phyloP scores from a whole-genome alignment of 2,113 vertebrate genomes.

The Eretmochelys imbricata region DNA sequence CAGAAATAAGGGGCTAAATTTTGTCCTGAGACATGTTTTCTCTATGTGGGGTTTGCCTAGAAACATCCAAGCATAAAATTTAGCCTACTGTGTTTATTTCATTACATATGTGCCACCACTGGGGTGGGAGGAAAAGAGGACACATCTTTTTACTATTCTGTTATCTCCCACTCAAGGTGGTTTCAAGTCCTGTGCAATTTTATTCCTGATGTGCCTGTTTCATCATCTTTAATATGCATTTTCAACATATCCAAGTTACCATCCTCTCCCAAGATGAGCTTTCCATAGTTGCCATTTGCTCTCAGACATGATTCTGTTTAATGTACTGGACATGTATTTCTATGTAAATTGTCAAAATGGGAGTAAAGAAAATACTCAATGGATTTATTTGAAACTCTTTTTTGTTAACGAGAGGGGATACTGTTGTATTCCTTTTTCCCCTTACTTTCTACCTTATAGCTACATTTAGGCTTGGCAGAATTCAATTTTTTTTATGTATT shows the following conservation, averaged over 20 bases:
- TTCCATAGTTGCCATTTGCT: neutral
- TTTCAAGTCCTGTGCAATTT: neutral
- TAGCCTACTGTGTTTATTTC: neutral
- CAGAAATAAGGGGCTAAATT: neutral
- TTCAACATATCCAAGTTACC: neutral
- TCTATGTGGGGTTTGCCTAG: neutral
- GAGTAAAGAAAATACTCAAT: neutral
- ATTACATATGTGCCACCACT: neutral
- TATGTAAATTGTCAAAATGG: neutral
- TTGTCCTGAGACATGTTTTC: neutral
- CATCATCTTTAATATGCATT: neutral
- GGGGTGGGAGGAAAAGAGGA: neutral
- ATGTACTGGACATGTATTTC: neutral
- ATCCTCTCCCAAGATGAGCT: accelerated
- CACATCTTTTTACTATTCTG: neutral
- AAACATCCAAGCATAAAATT: neutral
- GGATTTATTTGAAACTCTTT: neutral
- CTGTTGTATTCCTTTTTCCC: neutral
- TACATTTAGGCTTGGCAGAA: neutral
- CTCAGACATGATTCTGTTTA: neutral
- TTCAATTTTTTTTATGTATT: neutral
- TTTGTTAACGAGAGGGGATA: neutral
- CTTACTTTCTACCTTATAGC: neutral
- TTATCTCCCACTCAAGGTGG: neutral
- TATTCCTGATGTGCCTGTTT: neutral